Conservation (phyloP, 2,797 vertebrate genomes). For the Mionectes olivaceus region DNA sequence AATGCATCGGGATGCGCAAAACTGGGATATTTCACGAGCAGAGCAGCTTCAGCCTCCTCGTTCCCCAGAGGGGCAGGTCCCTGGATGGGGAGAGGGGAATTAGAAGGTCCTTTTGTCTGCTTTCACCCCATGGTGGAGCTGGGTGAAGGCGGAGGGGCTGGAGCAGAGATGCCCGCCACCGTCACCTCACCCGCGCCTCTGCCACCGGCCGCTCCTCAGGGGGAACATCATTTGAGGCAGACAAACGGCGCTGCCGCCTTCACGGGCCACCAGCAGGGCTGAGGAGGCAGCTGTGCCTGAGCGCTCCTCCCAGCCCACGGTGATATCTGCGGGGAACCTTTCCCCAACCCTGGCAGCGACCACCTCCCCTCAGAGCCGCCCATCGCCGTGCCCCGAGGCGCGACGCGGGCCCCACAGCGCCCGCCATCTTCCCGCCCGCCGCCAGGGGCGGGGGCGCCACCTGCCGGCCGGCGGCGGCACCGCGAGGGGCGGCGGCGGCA, state of each 20-base stretch:
- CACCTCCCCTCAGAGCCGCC: not conserved
- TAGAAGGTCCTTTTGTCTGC: not conserved
- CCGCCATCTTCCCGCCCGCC: not conserved
- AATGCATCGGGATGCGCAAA: not conserved
- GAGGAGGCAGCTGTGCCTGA: not conserved
- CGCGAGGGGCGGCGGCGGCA: not conserved
- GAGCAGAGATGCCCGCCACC: too few species aligned
- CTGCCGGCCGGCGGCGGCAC: not conserved
- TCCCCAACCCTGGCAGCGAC: not conserved
- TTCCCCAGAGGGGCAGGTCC: rapidly evolving
- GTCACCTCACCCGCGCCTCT: not conserved
- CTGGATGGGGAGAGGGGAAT: not conserved
- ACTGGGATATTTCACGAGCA: not conserved
- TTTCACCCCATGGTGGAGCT: not conserved
- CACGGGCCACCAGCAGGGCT: rapidly evolving
- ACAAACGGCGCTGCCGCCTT: not conserved
- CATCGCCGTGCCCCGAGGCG: not conserved
- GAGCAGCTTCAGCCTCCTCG: not conserved
- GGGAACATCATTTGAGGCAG: not conserved
- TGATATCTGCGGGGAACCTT: not conserved
- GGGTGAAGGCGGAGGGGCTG: not conserved
- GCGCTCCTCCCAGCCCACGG: not conserved
- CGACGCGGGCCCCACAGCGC: rapidly evolving
- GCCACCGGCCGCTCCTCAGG: rapidly evolving
- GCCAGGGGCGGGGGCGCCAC: not conserved